These are phyloP conservation scores for Zaprionus lineosus DNA, from an alignment of 2,888 invertebrate species.

Conservation along the genomic window DNA sequence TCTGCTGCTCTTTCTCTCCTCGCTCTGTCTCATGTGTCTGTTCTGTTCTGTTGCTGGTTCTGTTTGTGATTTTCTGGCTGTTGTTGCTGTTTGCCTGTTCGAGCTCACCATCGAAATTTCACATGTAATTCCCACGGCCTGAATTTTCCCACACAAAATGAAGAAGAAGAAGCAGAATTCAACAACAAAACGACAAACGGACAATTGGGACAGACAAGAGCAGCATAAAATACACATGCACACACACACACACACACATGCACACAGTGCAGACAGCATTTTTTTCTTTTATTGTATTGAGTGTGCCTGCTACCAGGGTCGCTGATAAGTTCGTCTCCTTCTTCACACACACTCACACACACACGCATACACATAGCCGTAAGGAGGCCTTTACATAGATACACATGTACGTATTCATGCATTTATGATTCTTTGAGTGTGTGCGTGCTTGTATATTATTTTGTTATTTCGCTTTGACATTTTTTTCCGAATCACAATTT, in stretches of 20 bases:
- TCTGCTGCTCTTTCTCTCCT: constrained; percentile 6
- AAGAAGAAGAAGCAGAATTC: constrained; percentile 70
- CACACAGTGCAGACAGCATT: constrained; percentile 12
- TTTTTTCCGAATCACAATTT: constrained; percentile 41
- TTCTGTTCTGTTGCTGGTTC: constrained; percentile 39
- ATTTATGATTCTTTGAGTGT: background rate
- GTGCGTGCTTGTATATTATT: constrained; percentile 20
- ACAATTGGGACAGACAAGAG: constrained; percentile 52
- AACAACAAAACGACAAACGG: constrained; percentile 62
- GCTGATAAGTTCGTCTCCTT: constrained; percentile 49
- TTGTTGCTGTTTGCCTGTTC: constrained; percentile 81
- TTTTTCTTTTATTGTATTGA: constrained; percentile 60
- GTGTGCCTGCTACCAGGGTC: constrained; percentile 77
- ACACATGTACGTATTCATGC: background rate
- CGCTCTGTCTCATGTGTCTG: constrained; percentile 23
- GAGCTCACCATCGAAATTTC: constrained; percentile 83
- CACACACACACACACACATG: constrained; percentile 20
- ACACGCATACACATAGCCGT: background rate
- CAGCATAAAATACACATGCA: constrained; percentile 37
- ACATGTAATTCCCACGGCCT: constrained; percentile 83
- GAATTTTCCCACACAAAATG: constrained; percentile 82
- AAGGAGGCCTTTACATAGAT: background rate
- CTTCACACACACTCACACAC: constrained; percentile 21
- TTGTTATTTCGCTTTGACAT: constrained; percentile 46
- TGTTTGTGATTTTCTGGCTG: constrained; percentile 38